Base-by-base conservation (phyloP, 1,140 invertebrate species). In the Halyomorpha halys region DNA sequence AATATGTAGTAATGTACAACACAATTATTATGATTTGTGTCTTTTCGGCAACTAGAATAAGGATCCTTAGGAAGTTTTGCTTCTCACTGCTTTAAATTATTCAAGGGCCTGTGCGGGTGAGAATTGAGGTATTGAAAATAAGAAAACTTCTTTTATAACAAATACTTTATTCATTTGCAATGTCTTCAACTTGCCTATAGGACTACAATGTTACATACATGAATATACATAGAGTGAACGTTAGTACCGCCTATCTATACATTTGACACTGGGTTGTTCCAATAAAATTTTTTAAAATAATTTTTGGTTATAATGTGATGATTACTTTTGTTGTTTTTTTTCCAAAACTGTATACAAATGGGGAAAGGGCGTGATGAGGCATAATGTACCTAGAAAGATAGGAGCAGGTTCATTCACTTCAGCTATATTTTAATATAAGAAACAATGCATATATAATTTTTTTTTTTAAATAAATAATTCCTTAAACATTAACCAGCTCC, bases 191-290 rank as follows among this genome's bases (percentile, higher is more conserved):
- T 60, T 62, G 61, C 49, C 61, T 56, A 54, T 56, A 59, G 61
- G 65, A 66, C 65, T 66, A 66, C 64, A 66, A 47, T 60, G 65
- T 63, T 66, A 63, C 61, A 66, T 66, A 63, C 65, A 65, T 65
- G 64, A 65, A 65, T 65, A 65, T 65, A 65, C 64, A 65, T 65
- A 65, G 44, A 62, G 64, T 65, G 64, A 65, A 65, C 64, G 64
- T 61, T 62, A 53, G 15, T 53, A 65, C 64, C 60, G 64, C 60
- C 64, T 65, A 65, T 62, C 64, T 65, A 65, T 65, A 65, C 64
- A 65, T 65, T 61, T 63, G 45, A 63, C 62, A 63, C 60, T 61
- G 64, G 64, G 64, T 65, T 65, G 64, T 65, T 62, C 64, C 64
- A 60, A 60, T 39, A 9, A 39, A 18, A 30, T 30, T 53, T 53